These are phyloP conservation scores for Eupithecia subfuscata DNA, from an alignment of 2,888 invertebrate genomes.

Conservation along the genomic window DNA sequence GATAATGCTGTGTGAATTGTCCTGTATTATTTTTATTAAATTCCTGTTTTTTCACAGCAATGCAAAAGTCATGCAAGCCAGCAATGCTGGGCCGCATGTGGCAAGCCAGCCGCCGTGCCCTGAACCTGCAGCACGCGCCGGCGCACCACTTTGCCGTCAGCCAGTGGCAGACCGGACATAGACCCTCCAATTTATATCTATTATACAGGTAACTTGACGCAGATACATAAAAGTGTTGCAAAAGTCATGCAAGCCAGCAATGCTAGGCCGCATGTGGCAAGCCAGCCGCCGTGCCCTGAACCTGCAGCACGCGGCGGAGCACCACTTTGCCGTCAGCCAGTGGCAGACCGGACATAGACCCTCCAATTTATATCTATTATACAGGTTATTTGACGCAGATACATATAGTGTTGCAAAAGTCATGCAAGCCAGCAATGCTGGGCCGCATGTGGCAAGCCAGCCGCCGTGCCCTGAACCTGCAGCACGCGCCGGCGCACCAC, in stretches of 20 bases:
- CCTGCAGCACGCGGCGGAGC: conserved; percentile 68
- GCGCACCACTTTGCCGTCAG: conserved; percentile 77
- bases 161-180: conserved; percentile 84
- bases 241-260: neutral
- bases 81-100: conserved; percentile 71
- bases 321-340: conserved; percentile 81
- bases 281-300: conserved; percentile 62
- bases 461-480: conserved; percentile 69
- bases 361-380: conserved; percentile 77
- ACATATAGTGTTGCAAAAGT: too few relatives aligned
- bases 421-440: conserved; percentile 70
- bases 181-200: conserved; percentile 78
- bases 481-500: conserved; percentile 69
- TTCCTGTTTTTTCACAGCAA: conserved; percentile 55
- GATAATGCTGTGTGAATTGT: too few relatives aligned
- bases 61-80: conserved; percentile 74
- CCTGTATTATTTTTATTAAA: too few relatives aligned
- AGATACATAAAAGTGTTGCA: too few relatives aligned
- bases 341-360: conserved; percentile 84
- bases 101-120: conserved; percentile 69
- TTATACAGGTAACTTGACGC: conserved; percentile 73
- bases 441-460: conserved; percentile 72
- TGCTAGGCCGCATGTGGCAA: conserved; percentile 67
- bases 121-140: conserved; percentile 70
- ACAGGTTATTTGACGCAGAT: conserved; percentile 58